Conservation (phyloP, 2,797 vertebrate genomes). For the Xenentodon cancila region DNA sequence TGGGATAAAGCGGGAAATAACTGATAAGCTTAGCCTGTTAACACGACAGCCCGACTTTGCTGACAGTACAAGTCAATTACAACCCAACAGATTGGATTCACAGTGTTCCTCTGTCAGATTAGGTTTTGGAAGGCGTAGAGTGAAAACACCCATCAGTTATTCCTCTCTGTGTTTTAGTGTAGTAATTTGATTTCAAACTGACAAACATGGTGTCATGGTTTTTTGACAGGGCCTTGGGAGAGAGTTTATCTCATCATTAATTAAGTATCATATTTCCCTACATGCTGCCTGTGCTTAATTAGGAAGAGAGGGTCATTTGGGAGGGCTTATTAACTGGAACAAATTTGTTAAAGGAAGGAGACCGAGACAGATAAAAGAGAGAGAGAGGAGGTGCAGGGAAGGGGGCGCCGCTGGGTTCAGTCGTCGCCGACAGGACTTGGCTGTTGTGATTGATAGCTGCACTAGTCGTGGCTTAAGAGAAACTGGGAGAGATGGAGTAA, state of each 20-base stretch:
- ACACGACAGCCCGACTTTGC: neutral
- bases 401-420: conserved; percentile 69
- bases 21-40: too few relatives aligned
- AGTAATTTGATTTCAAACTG: conserved; percentile 97
- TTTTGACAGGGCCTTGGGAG: conserved; percentile 98
- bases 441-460: conserved; percentile 97
- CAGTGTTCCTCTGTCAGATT: conserved; percentile 88
- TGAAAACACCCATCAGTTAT: conserved; percentile 83
- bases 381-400: conserved; percentile 53
- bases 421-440: conserved; percentile 92
- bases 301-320: conserved; percentile 98
- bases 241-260: conserved; percentile 99
- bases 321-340: conserved; percentile 99
- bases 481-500: conserved; percentile 75
- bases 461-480: conserved; percentile 83
- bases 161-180: conserved; percentile 67
- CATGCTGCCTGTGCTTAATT: conserved; percentile 98
- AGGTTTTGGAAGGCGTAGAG: conserved; percentile 78
- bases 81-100: conserved; percentile 75
- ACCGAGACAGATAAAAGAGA: conserved; percentile 76
- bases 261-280: conserved; percentile 99
- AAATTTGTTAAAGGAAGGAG: conserved; percentile 99
- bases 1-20: too few relatives aligned
- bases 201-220: conserved; percentile 99
- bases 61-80: conserved; percentile 28